These are phyloP conservation scores for Conopomorpha cramerella DNA, from an alignment of 1,140 invertebrate genomes.

Conservation along the genomic window DNA sequence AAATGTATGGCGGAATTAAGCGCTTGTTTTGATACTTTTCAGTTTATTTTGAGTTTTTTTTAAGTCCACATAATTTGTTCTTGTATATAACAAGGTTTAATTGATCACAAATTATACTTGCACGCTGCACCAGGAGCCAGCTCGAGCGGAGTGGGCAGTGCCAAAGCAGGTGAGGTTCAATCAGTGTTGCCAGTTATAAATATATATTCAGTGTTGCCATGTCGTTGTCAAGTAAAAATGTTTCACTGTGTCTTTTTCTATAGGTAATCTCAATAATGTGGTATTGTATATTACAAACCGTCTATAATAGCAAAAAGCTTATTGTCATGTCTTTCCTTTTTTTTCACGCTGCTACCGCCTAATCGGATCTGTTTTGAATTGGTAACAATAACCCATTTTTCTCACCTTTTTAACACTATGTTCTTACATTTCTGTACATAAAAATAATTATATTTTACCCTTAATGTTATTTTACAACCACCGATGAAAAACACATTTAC, in stretches of 20 bases:
- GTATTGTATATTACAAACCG: not conserved
- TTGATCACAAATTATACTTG: not conserved
- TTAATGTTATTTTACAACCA: slow-evolving; percentile 23
- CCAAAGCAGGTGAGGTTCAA: not conserved
- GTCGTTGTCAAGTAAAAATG: not conserved
- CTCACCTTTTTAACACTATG: slow-evolving; percentile 20
- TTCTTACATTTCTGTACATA: slow-evolving; percentile 24
- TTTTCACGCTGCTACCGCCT: slow-evolving; percentile 57
- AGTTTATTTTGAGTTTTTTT: too few species aligned
- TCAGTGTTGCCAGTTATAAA: slow-evolving; percentile 1
- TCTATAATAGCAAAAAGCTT: slow-evolving; percentile 19
- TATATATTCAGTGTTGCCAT: not conserved
- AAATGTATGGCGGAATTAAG: too few species aligned
- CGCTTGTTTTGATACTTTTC: too few species aligned
- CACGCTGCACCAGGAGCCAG: not conserved
- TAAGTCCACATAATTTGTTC: too few species aligned
- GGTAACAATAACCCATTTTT: slow-evolving; percentile 7
- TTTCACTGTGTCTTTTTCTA: too few species aligned
- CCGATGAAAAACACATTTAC: slow-evolving; percentile 44
- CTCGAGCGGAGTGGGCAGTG: slow-evolving; percentile 1
- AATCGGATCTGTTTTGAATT: slow-evolving; percentile 53
- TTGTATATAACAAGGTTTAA: too few species aligned
- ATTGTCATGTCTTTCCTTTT: slow-evolving; percentile 50
- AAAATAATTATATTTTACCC: slow-evolving; percentile 14
- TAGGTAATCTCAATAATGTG: not conserved